Base-by-base conservation (phyloP, 2,113 vertebrate genomes). In the Pitta sordida region DNA sequence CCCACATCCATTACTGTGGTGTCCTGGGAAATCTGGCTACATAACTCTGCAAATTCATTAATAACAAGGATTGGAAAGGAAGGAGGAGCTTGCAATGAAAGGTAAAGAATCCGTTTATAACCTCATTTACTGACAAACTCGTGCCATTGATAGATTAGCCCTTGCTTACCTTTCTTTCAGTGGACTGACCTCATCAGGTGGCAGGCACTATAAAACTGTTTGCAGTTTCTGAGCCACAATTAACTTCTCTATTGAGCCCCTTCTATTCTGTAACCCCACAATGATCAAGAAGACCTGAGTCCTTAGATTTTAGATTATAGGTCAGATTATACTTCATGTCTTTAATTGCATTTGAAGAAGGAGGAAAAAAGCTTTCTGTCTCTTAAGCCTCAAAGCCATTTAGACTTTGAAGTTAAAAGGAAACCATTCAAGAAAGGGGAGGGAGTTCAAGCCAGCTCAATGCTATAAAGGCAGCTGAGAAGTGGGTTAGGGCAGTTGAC, bases 301-400 rank as follows among this genome's bases (percentile, higher is more conserved):
- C 34, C 83, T 89, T 93, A 82, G 53, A 73, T 93, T 83, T 78
- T 60, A 94, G 90, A 80, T 93, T 80, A 48, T 91, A 80, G 90
- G 71, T 88, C 78, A 83, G 85, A 68, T 91, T 85, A 51, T 65
- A 69, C 67, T 69, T 63, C 52, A 65, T 1, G 3, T 82, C 92
- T 68, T 95, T 95, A 96, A 91, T 95, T 91, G 92, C 87, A 93
- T 95, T 94, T 92, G 86, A 95, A 93, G 83, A 36, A 91, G 55
- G 48, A 84, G 48, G 74, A 68, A 75, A 55, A 92, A 89, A 79
- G 62, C 67, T 91, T 92, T 92, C 62, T 2, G 0, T 92, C 78
- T 92, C 85, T 93, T 93, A 89, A 95, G 62, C 65, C 89, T 96
- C 56, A 93, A 78, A 95, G 67, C 41, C 37, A 52, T 51, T 77